Base-by-base conservation (phyloP, 2,113 vertebrate species). In the Gallinago jamesoni region DNA sequence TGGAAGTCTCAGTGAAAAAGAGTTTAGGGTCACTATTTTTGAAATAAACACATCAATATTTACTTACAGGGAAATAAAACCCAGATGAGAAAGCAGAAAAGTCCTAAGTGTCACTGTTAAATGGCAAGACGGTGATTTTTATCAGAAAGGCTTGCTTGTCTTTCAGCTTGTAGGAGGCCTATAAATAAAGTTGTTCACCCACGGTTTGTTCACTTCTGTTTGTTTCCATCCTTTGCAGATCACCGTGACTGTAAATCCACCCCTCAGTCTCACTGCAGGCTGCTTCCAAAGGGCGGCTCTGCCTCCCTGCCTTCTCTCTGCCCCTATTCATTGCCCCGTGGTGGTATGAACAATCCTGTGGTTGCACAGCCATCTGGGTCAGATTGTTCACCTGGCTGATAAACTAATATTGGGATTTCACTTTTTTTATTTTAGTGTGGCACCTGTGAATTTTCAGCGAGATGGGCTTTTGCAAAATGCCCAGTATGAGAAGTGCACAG, bases 21-120 rank as follows among this genome's bases (percentile, higher is more conserved):
- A 53, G 12, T 70, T 70, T 63, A 55, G 31, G 27, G 37, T 70
- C 19, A 73, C 10, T 66, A 15, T 81, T 64, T 55, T 64, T 55
- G 41, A 94, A 93, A 91, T 83, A 89, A 96, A 84, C 43, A 59
- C 37, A 37, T 59, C 28, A 59, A 41, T 86, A 90, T 87, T 92
- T 82, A 70, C 35, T 48, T 75, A 60, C 14, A 75, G 45, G 33
- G 23, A 90, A 84, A 87, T 78, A 53, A 53, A 93, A 80, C 33
- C 84, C 64, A 94, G 69, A 78, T 53, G 25, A 21, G 52, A 81
- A 78, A 84, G 84, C 52, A 84, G 60, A 56, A 53, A 72, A 75
- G 33, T 60, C 64, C 11, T n/a, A 6, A 56, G 33, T 39, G 33
- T 60, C 64, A 63, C 52, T 48, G 70, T 48, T 82, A 91, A 84